These are phyloP conservation scores for Mongoloraphidia duomilia DNA, from an alignment of 2,888 invertebrate genomes.

Conservation along the genomic window DNA sequence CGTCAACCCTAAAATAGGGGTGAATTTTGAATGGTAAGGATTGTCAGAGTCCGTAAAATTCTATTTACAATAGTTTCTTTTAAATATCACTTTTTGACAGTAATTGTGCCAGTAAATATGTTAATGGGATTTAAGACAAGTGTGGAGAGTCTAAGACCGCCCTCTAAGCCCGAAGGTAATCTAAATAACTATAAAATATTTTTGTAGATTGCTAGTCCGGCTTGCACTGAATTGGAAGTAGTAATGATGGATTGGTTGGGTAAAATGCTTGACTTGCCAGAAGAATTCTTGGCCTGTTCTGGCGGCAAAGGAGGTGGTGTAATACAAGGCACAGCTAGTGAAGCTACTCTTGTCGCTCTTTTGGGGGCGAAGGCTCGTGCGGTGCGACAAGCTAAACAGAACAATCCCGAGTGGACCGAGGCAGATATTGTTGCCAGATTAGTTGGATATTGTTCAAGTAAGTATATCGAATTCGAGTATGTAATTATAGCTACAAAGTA, in stretches of 20 bases:
- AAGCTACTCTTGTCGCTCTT: slow-evolving; percentile 82
- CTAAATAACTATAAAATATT: not conserved
- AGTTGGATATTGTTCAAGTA: slow-evolving; percentile 76
- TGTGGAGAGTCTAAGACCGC: no score
- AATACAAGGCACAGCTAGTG: slow-evolving; percentile 88
- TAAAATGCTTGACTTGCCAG: slow-evolving; percentile 78
- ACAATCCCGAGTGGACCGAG: slow-evolving; percentile 63
- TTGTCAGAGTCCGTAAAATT: no score
- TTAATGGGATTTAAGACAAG: no score
- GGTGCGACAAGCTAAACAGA: slow-evolving; percentile 48
- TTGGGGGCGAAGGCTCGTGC: slow-evolving; percentile 75
- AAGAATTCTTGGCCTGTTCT: slow-evolving; percentile 67
- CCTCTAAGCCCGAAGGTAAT: no score
- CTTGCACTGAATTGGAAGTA: slow-evolving; percentile 90
- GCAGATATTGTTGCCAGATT: slow-evolving; percentile 60
- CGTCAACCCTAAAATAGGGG: no score
- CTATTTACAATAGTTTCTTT: no score
- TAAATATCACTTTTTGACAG: no score
- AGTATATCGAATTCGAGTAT: slow-evolving; percentile 23
- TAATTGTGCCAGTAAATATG: no score
- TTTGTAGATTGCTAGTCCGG: slow-evolving; percentile 77
- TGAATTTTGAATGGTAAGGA: no score
- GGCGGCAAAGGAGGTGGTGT: slow-evolving; percentile 82
- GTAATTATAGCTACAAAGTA: slow-evolving; percentile 7
- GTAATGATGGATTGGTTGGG: slow-evolving; percentile 94